These are phyloP conservation scores for Ictalurus furcatus DNA, from an alignment of 2,113 vertebrate species.

Conservation along the genomic window DNA sequence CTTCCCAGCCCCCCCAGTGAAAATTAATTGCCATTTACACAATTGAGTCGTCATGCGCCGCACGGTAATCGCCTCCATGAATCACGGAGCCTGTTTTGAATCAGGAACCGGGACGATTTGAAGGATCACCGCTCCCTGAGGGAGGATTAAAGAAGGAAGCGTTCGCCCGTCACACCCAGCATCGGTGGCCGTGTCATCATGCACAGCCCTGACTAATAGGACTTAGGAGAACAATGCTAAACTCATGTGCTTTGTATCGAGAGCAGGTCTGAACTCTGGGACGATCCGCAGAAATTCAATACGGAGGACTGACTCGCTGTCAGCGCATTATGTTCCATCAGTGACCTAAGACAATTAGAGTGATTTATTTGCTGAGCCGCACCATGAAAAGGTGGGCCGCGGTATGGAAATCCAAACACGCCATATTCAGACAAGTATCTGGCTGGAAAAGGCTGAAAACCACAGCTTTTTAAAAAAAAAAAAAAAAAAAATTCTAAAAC, in stretches of 20 bases:
- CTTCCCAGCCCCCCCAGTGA: constrained; percentile 54
- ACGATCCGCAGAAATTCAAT: not conserved
- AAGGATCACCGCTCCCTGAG: constrained; percentile 44
- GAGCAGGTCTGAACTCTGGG: not conserved
- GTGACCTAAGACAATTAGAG: constrained; percentile 27
- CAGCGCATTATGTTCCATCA: not conserved
- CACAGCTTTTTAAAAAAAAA: not conserved
- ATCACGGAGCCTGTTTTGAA: constrained; percentile 50
- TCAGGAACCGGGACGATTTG: constrained; percentile 54
- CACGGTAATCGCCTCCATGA: constrained; percentile 51
- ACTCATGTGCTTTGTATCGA: not conserved
- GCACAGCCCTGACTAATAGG: not conserved
- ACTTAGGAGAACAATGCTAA: not conserved
- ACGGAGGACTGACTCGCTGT: not conserved
- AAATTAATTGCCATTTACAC: constrained; percentile 50
- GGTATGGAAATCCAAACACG: not conserved
- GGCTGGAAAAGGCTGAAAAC: not conserved
- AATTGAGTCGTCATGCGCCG: constrained; percentile 44
- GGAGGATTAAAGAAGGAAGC: constrained; percentile 40
- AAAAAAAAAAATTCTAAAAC: not conserved
- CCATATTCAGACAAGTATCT: not conserved
- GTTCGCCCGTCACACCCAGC: not conserved
- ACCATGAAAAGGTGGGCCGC: not conserved
- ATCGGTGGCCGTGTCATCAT: not conserved
- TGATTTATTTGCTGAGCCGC: not conserved